Evolutionary conservation across 2,797 vertebrate species (phyloP), one percentile per base, ranked within the genome.

Genomic region (Crocidura indochinensis): DNA sequence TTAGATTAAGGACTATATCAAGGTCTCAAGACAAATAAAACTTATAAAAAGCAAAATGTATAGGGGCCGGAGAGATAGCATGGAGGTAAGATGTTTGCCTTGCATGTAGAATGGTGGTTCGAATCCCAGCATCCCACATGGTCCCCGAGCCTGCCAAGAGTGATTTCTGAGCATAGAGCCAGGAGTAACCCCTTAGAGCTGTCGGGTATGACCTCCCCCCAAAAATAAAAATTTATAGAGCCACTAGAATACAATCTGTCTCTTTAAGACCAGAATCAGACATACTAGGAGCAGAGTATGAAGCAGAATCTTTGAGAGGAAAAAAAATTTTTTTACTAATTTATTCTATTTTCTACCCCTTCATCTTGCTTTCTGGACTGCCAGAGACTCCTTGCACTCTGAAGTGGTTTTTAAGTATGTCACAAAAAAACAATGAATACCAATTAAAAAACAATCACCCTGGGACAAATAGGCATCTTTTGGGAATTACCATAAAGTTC

Each of bases 381-480:
- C 72, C 79, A 92, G 38, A 67, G 53, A 85, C 53, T 24, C 24
- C 64, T 93, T 62, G 75, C 72, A 94, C 4, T 24, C 65, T 17
- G 47, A 92, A 84, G 19, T 84, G 15, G 46, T 60, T 87, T 88
- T 94, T 87, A 2, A 31, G 67, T 64, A 78, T 11, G 86, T 76
- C 19, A 67, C 27, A 73, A 44, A 53, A 64, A 31, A 82, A 27
- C 92, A 88, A 84, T n/a, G 10, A 91, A 78, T 81, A 44, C 27
- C 82, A 94, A 92, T 77, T 60, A 56, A 46, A 84, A 85, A 94
- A 10, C 38, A 51, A 84, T 27, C 67, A 84, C 10, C 53, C n/a
- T 22, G 1, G 79, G 53, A 68, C 81, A 92, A 93, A 17, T 51
- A 12, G 69, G 17, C n/a, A 27, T 84, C 17, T 76, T 87, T 94